phyloP scores from a whole-genome alignment of 2,797 vertebrate genomes.

The Melanotaenia nigrans region DNA sequence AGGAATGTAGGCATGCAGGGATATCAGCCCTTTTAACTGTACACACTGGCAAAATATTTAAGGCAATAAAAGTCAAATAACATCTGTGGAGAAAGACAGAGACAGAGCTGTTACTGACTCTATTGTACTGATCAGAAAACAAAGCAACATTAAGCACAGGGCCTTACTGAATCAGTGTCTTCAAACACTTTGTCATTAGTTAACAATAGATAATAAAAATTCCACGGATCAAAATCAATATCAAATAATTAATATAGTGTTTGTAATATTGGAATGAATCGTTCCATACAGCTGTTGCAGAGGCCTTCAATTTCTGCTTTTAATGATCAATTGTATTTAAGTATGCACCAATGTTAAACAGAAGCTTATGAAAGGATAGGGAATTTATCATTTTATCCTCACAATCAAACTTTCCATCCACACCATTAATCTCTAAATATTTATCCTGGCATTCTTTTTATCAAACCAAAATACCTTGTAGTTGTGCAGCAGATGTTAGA shows the following conservation, averaged over 20 bases:
- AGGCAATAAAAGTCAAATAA: conserved; percentile 62
- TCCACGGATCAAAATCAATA: neutral
- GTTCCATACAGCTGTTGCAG: neutral
- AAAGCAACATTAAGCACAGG: conserved; percentile 5
- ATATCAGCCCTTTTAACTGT: conserved; percentile 53
- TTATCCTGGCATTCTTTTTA: neutral
- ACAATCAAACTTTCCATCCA: neutral
- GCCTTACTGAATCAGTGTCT: too few relatives aligned
- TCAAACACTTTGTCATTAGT: too few relatives aligned
- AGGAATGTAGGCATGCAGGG: conserved; percentile 37
- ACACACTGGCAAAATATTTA: conserved; percentile 73
- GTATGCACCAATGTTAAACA: neutral
- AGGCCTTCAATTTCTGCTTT: neutral
- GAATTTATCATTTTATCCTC: neutral
- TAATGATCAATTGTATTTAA: neutral
- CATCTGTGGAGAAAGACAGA: conserved; percentile 27
- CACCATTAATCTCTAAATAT: neutral
- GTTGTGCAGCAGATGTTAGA: conserved; percentile 4
- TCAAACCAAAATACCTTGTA: neutral
- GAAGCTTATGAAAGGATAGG: neutral
- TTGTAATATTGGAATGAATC: neutral
- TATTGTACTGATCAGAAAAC: conserved; percentile 12
- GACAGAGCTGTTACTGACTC: conserved; percentile 12
- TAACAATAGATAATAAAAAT: neutral
- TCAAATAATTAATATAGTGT: neutral